Base-by-base conservation (phyloP, 2,113 vertebrate species). In the Psilopsiagon aymara region DNA sequence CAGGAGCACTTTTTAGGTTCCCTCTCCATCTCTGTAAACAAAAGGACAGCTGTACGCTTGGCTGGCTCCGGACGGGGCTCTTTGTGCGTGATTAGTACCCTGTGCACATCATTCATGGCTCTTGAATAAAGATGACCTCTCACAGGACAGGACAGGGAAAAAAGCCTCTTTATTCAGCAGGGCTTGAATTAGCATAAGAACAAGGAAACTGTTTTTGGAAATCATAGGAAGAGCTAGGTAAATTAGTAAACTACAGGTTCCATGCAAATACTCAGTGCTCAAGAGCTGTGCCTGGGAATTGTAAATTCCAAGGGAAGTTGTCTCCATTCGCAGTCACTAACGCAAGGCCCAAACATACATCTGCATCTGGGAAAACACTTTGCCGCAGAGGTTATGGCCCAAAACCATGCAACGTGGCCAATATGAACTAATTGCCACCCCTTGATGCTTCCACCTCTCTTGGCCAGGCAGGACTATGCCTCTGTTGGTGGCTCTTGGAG, bases 121-220 rank as follows among this genome's bases (percentile, higher is more conserved):
- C 81, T 93, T 97, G 97, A 97, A 97, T 97, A 97, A 97, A 97
- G 95, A 95, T 94, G 95, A 96, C 96, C 96, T 93, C 96, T 94
- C 15, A 19, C 92, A 93, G 95, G 82, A 94, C 4, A 60, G 92
- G 92, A 91, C 44, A 44, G 64, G 62, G 64, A 55, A 62, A 82
- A 93, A 87, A 63, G 90, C 88, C 88, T 95, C 96, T 97, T 95
- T 97, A 87, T 97, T 90, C 94, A 67, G 62, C 64, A 51, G 37
- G 52, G 73, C 73, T 75, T 69, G 67, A 91, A 97, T 97, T 95
- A 94, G 63, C 91, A 91, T 95, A 67, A 41, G 17, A 66, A 94
- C 93, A 94, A 97, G 70, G 49, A 77, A 88, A 53, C 31, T 2
- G 7, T 93, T 92, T 90, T 87, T 64, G 63, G 92, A 92, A 94